phyloP scores from a whole-genome alignment of 2,113 vertebrate genomes.

The Solenodon paradoxus region DNA sequence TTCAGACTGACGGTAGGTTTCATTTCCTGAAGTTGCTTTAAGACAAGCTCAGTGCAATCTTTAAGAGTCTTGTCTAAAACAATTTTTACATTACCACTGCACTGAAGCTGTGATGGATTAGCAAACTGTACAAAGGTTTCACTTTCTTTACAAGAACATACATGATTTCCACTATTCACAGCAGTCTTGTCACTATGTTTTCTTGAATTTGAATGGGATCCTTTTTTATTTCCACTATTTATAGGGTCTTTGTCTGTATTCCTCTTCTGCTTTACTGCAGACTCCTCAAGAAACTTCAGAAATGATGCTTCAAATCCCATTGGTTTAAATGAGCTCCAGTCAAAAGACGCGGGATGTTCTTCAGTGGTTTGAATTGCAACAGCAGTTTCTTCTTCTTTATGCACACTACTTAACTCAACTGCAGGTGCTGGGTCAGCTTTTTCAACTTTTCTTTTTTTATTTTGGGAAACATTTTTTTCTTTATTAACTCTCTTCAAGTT shows the following conservation, averaged over 20 bases:
- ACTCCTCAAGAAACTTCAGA: constrained; percentile 94
- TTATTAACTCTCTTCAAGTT: constrained; percentile 85
- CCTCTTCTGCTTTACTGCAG: constrained; percentile 87
- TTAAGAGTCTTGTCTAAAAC: constrained; percentile 88
- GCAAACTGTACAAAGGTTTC: constrained; percentile 89
- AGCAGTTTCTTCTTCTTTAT: constrained; percentile 85
- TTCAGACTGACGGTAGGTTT: constrained; percentile 89
- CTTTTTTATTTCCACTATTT: constrained; percentile 77
- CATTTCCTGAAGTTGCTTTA: constrained; percentile 97
- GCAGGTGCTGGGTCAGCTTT: constrained; percentile 74
- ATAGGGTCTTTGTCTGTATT: constrained; percentile 81
- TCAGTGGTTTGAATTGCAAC: constrained; percentile 82
- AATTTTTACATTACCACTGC: constrained; percentile 89
- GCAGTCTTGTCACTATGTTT: constrained; percentile 78
- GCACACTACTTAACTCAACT: constrained; percentile 60
- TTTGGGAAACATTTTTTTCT: constrained; percentile 87
- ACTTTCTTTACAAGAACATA: constrained; percentile 79
- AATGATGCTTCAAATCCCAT: constrained; percentile 98
- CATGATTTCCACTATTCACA: constrained; percentile 53
- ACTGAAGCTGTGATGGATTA: constrained; percentile 89
- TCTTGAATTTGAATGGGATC: constrained; percentile 77
- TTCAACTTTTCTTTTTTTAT: constrained; percentile 82
- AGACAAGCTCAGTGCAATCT: constrained; percentile 83
- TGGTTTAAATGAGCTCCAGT: constrained; percentile 93
- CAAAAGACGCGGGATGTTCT: constrained; percentile 84